phyloP scores from a whole-genome alignment of 2,888 invertebrate genomes.

The Iselma pallidipennis region DNA sequence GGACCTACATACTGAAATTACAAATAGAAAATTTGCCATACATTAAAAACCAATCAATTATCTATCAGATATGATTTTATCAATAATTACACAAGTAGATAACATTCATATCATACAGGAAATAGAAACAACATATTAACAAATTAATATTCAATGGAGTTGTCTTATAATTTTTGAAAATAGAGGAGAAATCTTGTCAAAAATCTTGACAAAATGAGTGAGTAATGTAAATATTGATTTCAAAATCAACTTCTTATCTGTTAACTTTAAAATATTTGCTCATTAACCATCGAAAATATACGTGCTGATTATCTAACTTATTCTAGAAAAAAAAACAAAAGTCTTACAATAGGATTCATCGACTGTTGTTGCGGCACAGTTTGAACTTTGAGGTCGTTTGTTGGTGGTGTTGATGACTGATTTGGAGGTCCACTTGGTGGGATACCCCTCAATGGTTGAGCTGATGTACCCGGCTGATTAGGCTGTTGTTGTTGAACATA shows the following conservation, averaged over 20 bases:
- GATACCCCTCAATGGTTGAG: conserved; percentile 50
- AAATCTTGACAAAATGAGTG: neutral
- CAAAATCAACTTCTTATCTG: neutral
- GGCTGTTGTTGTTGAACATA: conserved; percentile 48
- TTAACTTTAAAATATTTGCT: too few relatives aligned
- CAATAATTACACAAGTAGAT: neutral
- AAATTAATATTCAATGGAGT: too few relatives aligned
- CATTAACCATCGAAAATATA: neutral
- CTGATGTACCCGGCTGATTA: conserved; percentile 52
- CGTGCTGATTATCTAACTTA: neutral
- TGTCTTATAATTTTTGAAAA: too few relatives aligned
- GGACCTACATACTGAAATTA: conserved; percentile 20
- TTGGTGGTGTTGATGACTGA: conserved; percentile 56
- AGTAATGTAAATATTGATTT: neutral
- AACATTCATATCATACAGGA: neutral
- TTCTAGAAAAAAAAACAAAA: too few relatives aligned
- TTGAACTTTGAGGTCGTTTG: conserved; percentile 52
- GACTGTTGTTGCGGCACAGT: conserved; percentile 42
- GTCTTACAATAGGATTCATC: conserved; percentile 48
- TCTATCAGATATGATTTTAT: too few relatives aligned
- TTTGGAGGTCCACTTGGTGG: conserved; percentile 53
- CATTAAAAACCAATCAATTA: neutral
- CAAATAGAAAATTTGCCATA: neutral
- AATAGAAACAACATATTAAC: too few relatives aligned
- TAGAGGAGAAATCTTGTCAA: too few relatives aligned